Base-by-base conservation (phyloP, 2,888 invertebrate genomes). In the Matsumyia berberina region DNA sequence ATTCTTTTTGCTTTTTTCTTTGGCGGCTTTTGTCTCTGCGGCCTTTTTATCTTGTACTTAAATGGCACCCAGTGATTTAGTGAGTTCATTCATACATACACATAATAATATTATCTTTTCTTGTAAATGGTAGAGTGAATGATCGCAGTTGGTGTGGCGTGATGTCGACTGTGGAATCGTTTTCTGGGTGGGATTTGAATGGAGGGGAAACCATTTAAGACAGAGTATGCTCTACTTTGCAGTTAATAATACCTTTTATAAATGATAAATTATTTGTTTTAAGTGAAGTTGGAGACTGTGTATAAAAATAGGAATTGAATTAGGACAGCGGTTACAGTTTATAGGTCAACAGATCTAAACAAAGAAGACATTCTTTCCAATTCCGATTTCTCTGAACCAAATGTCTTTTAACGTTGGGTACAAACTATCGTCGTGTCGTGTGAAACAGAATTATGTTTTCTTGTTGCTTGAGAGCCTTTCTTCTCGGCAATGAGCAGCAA, bases 31-130 rank as follows among this genome's bases (percentile, higher is more conserved):
- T 82, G 77, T 77, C 60, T 82, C 51, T 62, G 46, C 51, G 53
- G 53, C 51, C 60, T 64, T 70, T 82, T 70, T 66, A 82, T 82
- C 76, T 58, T 64, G 51, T 57, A 70, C 57, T 70, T 77, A 82
- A 82, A 70, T 82, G 64, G 70, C 81, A 66, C 57, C 37, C 64
- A 70, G 82, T 82, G 72, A 82, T 82, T 82, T 77, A 77, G 72
- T 77, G 66, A 51, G 66, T 67, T 58, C 51, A 49, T 67, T 58
- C 51, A 39, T 53, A 60, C 31, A 42, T 19, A 60, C 55, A 39
- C 37, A 37, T 58, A 76, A 67, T 57, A 66, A 67, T 46, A 53
- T 67, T 76, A 67, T 67, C 66, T 67, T 66, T 58, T 51, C 62
- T 55, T 62, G 37, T 64, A 64, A 74, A 74, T 44, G 64, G 44